Conservation (phyloP, 53 echinoderm and acorn worm species). For the Paelopatides confundens region DNA sequence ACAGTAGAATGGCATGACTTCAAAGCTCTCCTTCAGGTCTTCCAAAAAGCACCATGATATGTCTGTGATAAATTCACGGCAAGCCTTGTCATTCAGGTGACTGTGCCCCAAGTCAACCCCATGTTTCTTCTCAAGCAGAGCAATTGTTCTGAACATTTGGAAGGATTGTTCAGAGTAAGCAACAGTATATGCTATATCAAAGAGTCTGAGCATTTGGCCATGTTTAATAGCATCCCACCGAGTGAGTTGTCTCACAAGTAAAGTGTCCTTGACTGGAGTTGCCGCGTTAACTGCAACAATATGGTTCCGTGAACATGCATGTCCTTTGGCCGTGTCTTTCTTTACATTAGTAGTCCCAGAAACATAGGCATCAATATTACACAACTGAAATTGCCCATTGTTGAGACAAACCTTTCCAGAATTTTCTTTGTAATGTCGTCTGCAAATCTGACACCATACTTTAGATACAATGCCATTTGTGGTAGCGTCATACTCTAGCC, state of each 20-base stretch:
- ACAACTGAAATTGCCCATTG: too few species aligned
- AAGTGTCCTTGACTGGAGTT: background rate
- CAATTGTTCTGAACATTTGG: conserved; percentile 30
- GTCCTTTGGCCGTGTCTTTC: background rate
- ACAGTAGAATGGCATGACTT: conserved; percentile 41
- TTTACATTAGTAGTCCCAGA: background rate
- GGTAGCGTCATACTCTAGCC: conserved; percentile 39
- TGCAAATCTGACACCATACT: too few species aligned
- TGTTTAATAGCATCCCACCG: background rate
- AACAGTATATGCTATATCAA: conserved; percentile 52
- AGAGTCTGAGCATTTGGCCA: conserved; percentile 14
- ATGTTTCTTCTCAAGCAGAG: conserved; percentile 20
- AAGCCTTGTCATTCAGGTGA: conserved; percentile 27
- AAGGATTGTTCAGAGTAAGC: conserved; percentile 48
- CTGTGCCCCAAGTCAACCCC: conserved; percentile 11
- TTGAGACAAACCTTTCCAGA: too few species aligned
- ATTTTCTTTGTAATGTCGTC: too few species aligned
- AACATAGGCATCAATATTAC: background rate
- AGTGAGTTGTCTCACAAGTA: background rate
- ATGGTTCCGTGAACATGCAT: background rate
- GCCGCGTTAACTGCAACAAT: background rate
- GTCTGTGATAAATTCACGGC: conserved; percentile 20
- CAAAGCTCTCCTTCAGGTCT: background rate
- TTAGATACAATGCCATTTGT: conserved; percentile 38
- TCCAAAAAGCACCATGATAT: conserved; percentile 5